Percentiles rank a stretch among this genome's conserved stretches.
These are phyloP conservation scores for Sialia sialis DNA, from an alignment of 2,113 vertebrate species.

Conservation along the genomic window DNA sequence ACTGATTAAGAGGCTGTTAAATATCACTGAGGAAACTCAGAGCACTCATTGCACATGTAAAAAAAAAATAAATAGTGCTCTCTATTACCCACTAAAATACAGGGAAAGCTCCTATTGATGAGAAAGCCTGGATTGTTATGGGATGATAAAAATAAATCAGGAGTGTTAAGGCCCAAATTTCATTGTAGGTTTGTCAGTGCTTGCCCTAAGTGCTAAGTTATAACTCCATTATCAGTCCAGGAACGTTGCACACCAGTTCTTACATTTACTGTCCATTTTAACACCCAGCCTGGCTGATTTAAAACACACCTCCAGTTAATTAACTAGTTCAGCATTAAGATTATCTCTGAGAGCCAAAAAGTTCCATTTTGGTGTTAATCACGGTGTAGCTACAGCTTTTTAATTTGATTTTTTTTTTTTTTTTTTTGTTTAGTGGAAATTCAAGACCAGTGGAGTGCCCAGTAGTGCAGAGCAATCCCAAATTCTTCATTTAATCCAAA, in stretches of 20 bases:
- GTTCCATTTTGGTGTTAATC: background rate
- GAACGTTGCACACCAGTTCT: background rate
- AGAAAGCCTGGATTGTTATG: background rate
- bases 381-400: background rate
- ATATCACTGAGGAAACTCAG: background rate
- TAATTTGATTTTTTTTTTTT: background rate
- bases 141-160: conserved; percentile 16
- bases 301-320: background rate
- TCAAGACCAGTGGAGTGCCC: background rate
- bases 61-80: background rate
- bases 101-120: background rate
- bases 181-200: background rate
- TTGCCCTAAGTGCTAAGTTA: background rate
- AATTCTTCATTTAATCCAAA: background rate
- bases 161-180: background rate
- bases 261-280: background rate
- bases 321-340: background rate
- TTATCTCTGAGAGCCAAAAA: background rate
- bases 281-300: background rate
- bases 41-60: background rate
- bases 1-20: background rate
- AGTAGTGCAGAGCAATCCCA: background rate
- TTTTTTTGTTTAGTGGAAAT: background rate
- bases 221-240: background rate
- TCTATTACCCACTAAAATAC: background rate